Conservation (phyloP, 64 coral and sea anemone genomes). For the Pocillopora damicornis region DNA sequence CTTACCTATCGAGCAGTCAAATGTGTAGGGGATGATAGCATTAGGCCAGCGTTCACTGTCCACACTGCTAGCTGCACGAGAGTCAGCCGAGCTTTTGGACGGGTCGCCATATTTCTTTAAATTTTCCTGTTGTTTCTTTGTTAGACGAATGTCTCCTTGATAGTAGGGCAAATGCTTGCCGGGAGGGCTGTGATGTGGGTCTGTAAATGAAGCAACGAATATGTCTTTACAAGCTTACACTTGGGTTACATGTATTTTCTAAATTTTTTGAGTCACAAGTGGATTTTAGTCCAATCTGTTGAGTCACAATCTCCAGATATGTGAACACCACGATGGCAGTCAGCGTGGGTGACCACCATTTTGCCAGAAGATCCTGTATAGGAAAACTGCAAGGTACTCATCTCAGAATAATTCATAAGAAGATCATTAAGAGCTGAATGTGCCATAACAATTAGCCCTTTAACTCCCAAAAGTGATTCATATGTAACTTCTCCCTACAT, state of each 20-base stretch:
- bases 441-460: no score
- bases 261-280: neutral
- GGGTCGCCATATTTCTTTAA: neutral
- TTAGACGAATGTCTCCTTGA: neutral
- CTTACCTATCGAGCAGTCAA: constrained; percentile 2
- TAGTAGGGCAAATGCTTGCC: neutral
- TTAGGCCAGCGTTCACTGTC: constrained; percentile 1
- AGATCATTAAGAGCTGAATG: no score
- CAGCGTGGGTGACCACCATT: no score
- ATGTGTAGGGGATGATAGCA: neutral
- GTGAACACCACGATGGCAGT: no score
- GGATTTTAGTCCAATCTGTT: no score
- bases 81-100: neutral
- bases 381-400: no score
- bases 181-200: neutral
- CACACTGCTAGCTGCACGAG: neutral
- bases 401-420: no score
- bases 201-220: neutral
- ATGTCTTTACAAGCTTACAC: neutral
- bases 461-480: no score
- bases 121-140: neutral
- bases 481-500: no score
- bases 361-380: no score
- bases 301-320: no score
- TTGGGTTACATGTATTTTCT: neutral